Evolutionary conservation across 2,888 invertebrate species (phyloP).

Genomic region (Thymelicus lineola): DNA sequence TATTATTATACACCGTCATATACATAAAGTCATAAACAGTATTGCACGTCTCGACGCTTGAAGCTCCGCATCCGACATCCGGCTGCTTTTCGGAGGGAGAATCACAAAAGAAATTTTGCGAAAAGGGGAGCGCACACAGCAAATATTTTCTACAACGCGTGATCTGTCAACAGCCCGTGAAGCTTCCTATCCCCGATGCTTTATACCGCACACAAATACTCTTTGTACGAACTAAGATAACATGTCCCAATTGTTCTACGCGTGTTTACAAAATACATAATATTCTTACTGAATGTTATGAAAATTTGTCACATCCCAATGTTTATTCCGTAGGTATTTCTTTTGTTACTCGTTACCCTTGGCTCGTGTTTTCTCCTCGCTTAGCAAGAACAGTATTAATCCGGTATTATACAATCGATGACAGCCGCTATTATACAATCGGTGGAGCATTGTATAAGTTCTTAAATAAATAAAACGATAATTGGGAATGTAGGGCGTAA

Average conservation of each 20-base stretch:
- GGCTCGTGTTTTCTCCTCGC: conserved; percentile 60
- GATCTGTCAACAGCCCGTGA: conserved; percentile 37
- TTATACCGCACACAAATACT: conserved; percentile 34
- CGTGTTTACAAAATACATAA: conserved; percentile 36
- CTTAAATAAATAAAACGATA: conserved; percentile 45
- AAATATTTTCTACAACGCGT: conserved; percentile 36
- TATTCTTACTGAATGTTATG: conserved; percentile 25
- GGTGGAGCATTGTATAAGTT: conserved; percentile 54
- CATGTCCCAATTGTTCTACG: conserved; percentile 34
- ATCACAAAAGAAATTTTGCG: conserved; percentile 35
- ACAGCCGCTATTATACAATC: conserved; percentile 70
- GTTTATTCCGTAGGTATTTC: conserved; percentile 62
- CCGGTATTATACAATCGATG: conserved; percentile 72
- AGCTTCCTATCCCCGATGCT: conserved; percentile 35
- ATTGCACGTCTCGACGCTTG: conserved; percentile 12
- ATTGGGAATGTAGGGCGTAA: conserved; percentile 3
- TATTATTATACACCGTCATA: not conserved
- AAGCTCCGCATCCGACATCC: conserved; percentile 30
- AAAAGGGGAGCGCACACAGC: conserved; percentile 32
- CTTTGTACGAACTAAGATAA: conserved; percentile 37
- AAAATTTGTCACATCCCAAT: conserved; percentile 42
- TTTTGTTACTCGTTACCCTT: conserved; percentile 59
- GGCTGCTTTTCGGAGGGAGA: conserved; percentile 22
- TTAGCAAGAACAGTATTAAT: conserved; percentile 64
- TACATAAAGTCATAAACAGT: not conserved